Percentiles rank a stretch among this genome's conserved stretches.
phyloP scores from a whole-genome alignment of 2,888 invertebrate species.

The Drosophila atripex region DNA sequence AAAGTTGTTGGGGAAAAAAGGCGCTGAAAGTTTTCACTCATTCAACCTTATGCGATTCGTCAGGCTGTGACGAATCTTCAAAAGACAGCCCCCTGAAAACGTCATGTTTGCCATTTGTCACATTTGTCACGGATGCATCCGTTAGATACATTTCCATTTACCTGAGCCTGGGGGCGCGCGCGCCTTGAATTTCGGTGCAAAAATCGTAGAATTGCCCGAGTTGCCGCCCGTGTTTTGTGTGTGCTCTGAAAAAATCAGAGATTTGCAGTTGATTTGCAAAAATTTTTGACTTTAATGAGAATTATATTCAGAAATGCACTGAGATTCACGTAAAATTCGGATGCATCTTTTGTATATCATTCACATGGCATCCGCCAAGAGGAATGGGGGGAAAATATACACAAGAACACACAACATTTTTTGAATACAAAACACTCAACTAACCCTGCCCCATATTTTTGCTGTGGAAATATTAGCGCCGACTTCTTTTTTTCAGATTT shows the following conservation, averaged over 20 bases:
- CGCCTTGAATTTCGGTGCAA: constrained; percentile 92
- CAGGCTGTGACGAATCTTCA: constrained; percentile 30
- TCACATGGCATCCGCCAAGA: constrained; percentile 1
- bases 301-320: constrained; percentile 12
- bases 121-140: constrained; percentile 39
- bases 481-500: constrained; percentile 35
- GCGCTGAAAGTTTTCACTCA: constrained; percentile 15
- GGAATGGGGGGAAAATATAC: constrained; percentile 2
- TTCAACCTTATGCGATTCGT: constrained; percentile 29
- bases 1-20: constrained; percentile 51
- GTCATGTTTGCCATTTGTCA: constrained; percentile 59
- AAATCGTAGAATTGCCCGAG: constrained; percentile 85
- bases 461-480: constrained; percentile 64
- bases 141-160: constrained; percentile 59
- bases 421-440: constrained; percentile 66
- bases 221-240: constrained; percentile 67
- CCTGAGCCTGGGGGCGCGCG: constrained; percentile 86
- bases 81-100: constrained; percentile 53
- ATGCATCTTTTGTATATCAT: constrained; percentile 12
- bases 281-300: not conserved
- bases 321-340: constrained; percentile 26
- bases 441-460: constrained; percentile 84
- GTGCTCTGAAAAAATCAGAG: constrained; percentile 59
- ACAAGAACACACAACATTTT: constrained; percentile 27
- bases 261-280: constrained; percentile 11